Percentiles rank a stretch among this genome's conserved stretches.
phyloP scores from a whole-genome alignment of 1,140 invertebrate species.

The Ooceraea biroi region DNA sequence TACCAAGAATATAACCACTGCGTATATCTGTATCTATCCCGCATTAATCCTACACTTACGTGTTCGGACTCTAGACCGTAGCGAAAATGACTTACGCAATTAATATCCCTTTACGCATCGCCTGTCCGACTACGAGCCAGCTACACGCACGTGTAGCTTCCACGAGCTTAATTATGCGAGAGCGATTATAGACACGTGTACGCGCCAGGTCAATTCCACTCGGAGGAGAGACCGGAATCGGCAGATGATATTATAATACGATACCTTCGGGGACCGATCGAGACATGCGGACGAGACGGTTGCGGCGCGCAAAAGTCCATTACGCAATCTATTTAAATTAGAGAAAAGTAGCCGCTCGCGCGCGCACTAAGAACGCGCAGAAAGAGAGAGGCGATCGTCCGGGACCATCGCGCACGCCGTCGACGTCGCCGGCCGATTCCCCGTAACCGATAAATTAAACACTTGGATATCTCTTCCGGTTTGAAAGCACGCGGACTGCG shows the following conservation, averaged over 20 bases:
- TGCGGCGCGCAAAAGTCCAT: conserved; percentile 1
- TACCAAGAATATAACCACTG: no score
- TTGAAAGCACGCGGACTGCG: conserved; percentile 70
- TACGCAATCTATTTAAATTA: conserved; percentile 58
- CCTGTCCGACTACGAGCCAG: background rate
- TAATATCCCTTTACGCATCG: background rate
- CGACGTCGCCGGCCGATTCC: conserved; percentile 67
- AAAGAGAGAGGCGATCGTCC: conserved; percentile 43
- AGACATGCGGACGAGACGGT: background rate
- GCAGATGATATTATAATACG: background rate
- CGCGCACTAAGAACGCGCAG: background rate
- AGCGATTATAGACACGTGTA: no score
- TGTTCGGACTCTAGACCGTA: background rate
- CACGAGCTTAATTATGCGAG: background rate
- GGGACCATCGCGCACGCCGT: conserved; percentile 7
- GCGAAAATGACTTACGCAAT: background rate
- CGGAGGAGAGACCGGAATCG: background rate
- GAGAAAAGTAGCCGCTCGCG: conserved; percentile 28
- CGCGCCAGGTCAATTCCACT: no score
- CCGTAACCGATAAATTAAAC: conserved; percentile 78
- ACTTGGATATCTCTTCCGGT: conserved; percentile 77
- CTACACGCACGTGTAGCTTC: background rate
- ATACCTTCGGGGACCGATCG: background rate
- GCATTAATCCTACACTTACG: background rate
- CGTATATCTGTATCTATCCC: background rate